Evolutionary conservation across 2,888 invertebrate genomes (phyloP).

Genomic region (Cancer borealis): DNA sequence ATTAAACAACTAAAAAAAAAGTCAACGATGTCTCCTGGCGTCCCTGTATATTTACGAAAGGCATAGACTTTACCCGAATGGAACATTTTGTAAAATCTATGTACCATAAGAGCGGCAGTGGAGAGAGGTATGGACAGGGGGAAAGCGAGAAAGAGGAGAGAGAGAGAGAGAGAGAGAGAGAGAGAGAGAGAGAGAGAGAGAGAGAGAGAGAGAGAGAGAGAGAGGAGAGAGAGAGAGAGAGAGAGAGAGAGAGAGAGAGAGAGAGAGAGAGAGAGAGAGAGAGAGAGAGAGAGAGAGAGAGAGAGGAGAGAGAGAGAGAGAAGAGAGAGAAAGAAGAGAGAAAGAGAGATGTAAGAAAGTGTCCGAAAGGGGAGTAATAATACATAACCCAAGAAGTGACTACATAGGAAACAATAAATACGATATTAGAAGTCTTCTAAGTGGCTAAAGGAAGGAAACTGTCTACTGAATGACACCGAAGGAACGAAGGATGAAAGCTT

Average conservation of each 20-base stretch:
- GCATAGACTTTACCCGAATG: not conserved
- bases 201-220: no score
- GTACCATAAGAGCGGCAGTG: not conserved
- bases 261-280: no score
- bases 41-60: not conserved
- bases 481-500: not conserved
- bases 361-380: no score
- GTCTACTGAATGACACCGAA: not conserved
- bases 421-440: no score
- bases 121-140: not conserved
- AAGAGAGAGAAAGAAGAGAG: no score
- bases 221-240: no score
- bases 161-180: not conserved
- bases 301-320: no score
- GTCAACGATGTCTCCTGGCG: not conserved
- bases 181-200: not conserved
- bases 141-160: not conserved
- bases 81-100: not conserved
- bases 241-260: no score
- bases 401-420: not conserved
- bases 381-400: not conserved
- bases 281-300: no score
- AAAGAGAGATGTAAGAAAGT: no score
- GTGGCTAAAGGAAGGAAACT: not conserved
- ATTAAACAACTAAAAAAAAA: not conserved